Evolutionary conservation across 1,140 invertebrate genomes (phyloP).

Genomic region (Aradophagus sp.): DNA sequence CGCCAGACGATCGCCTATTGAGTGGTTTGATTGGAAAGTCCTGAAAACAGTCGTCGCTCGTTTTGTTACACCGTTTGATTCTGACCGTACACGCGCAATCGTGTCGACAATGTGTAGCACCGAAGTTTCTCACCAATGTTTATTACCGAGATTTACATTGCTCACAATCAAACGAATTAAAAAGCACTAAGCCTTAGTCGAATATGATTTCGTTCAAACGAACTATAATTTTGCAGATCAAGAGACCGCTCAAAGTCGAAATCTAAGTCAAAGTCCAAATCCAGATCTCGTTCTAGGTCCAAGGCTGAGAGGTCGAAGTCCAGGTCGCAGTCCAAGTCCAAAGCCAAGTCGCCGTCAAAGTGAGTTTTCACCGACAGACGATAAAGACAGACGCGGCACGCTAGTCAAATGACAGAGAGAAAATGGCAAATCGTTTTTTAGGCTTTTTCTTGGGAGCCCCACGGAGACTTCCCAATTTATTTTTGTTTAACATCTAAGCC

Average conservation of each 20-base stretch:
- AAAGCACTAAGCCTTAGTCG: slow-evolving; percentile 41
- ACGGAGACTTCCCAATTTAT: too few relatives aligned
- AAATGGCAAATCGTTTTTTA: slow-evolving; percentile 47
- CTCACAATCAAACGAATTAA: slow-evolving; percentile 34
- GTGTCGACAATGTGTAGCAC: slow-evolving; percentile 27
- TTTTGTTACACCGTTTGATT: slow-evolving; percentile 1
- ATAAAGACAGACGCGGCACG: slow-evolving; percentile 26
- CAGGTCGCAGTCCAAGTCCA: slow-evolving; percentile 77
- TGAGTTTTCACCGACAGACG: slow-evolving; percentile 63
- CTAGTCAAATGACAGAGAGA: slow-evolving; percentile 48
- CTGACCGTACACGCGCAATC: slow-evolving; percentile 8
- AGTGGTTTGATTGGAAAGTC: too few relatives aligned
- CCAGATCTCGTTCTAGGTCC: slow-evolving; percentile 77
- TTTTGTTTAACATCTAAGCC: too few relatives aligned
- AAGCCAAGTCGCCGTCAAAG: slow-evolving; percentile 76
- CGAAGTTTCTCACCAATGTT: slow-evolving; percentile 30
- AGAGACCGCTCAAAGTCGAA: slow-evolving; percentile 77
- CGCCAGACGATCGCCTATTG: too few relatives aligned
- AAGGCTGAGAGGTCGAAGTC: slow-evolving; percentile 78
- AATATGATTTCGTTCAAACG: slow-evolving; percentile 60
- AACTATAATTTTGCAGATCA: slow-evolving; percentile 76
- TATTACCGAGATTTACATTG: slow-evolving; percentile 17
- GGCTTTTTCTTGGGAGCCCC: slow-evolving; percentile 4
- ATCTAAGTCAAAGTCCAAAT: slow-evolving; percentile 77
- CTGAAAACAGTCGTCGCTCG: background rate